These are phyloP conservation scores for Sthenelais limicola DNA, from an alignment of 2,888 invertebrate species.

Conservation along the genomic window DNA sequence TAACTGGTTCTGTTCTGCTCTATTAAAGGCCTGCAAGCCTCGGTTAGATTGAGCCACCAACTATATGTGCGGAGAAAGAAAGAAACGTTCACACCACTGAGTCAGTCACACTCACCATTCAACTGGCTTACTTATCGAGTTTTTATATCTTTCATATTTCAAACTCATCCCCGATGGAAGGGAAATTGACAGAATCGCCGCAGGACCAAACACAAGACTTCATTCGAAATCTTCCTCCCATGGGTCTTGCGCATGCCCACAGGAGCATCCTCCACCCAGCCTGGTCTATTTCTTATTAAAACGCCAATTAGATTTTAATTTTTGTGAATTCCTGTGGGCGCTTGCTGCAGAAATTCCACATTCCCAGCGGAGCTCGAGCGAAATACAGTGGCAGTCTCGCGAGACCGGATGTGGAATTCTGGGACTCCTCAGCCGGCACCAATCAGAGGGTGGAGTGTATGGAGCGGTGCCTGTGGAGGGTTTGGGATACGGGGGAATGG, in stretches of 20 bases:
- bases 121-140: conserved; percentile 37
- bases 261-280: conserved; percentile 12
- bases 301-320: conserved; percentile 40
- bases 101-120: too few relatives aligned
- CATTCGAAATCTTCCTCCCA: conserved; percentile 20
- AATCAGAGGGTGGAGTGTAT: conserved; percentile 34
- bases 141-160: conserved; percentile 39
- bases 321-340: conserved; percentile 16
- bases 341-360: conserved; percentile 28
- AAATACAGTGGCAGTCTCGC: conserved; percentile 16
- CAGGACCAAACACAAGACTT: conserved; percentile 36
- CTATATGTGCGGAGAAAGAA: too few relatives aligned
- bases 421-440: conserved; percentile 39
- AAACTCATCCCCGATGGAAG: conserved; percentile 4
- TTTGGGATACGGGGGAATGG: conserved; percentile 21
- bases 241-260: background rate
- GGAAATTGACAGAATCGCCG: conserved; percentile 18
- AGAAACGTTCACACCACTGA: too few relatives aligned
- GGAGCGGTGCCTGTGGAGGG: conserved; percentile 6
- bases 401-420: conserved; percentile 35
- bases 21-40: too few relatives aligned
- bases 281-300: conserved; percentile 39
- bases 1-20: too few relatives aligned
- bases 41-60: too few relatives aligned
- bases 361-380: conserved; percentile 21